Base-by-base conservation (phyloP, 2,113 vertebrate genomes). In the Peromyscus maniculatus region DNA sequence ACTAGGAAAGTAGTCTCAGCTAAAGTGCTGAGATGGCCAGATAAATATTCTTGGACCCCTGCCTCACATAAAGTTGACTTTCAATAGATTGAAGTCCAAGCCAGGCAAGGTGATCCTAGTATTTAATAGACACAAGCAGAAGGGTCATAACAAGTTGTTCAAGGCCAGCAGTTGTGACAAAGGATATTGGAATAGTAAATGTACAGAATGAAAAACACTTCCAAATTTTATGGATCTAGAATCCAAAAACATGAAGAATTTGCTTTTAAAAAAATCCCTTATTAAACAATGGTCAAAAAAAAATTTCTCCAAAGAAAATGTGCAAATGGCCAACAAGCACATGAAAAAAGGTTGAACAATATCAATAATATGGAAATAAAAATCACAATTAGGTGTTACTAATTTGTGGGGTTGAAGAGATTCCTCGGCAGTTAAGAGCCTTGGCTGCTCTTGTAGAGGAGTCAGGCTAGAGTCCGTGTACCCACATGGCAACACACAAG, bases 281-380 rank as follows among this genome's bases (percentile, higher is more conserved):
- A 77, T 39, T 69, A 59, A 80, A 86, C 77, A 89, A 46, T 52
- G n/a, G 57, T 36, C 15, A 28, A 87, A 26, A 88, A 67, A 28
- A 24, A 0, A 15, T 66, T 79, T 89, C 15, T 91, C 46, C 46
- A 49, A 64, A 84, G 39, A 52, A 52, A 88, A 82, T 46, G 72
- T 62, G 33, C 66, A 93, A 33, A 87, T 87, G 75, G 28, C 26
- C 21, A 91, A 24, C 36, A 91, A 69, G 16, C 52, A 57, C 4
- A 13, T 93, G 55, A 92, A 94, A 95, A 46, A 46, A 55, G 72
- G 12, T 7, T 74, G 24, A 79, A 19, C n/a, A 49, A 5, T 64
- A 71, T 55, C 64, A 89, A 46, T 66, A 43, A 92, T 64, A 72
- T 57, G 36, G 49, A 71, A 94, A 72, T 96, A 28, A 91, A 93